Evolutionary conservation across 1,140 invertebrate genomes (phyloP), one percentile per base, ranked within the genome.

Genomic region (Tachypleus tridentatus): DNA sequence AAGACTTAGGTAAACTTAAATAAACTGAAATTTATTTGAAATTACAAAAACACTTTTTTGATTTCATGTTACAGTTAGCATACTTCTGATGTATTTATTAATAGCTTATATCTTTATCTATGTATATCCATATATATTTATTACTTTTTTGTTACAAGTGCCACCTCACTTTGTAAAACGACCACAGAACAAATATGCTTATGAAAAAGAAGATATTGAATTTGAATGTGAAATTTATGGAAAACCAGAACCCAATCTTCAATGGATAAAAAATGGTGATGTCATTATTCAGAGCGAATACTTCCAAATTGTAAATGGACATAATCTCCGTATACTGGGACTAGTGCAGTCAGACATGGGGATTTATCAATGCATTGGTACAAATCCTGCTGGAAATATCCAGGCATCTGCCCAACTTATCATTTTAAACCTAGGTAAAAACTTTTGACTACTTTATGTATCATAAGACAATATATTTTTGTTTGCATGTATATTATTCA

Each of bases 351-450:
- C 86, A 67, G 95, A 98, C 79, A 85, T 88, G 57, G 94, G 93
- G 54, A 87, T 97, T 77, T 98, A 97, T 77, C 93, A 97, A 77
- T 98, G 95, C 78, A 81, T 91, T 62, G 94, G 88, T 9, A 78
- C 81, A 10, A 97, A 97, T 78, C 78, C 86, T 3, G 88, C 89
- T 9, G 93, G 93, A 58, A 88, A 85, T 72, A 83, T 92, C 9
- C 89, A 93, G 77, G 84, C 89, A 0, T 83, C 86, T 47, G 87
- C 93, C 3, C 85, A 88, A 65, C 80, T 98, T 3, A 79, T 85
- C 6, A 87, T 97, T 49, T 78, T 86, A 53, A 80, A 82, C 65
- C 82, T 85, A 73, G 88, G 90, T 93, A 81, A 80, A 73, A 58
- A 29, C 29, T 29, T 29, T 29, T 29, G 29, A 29, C 29, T 29